Evolutionary conservation across 1,140 invertebrate genomes (phyloP), one percentile per base, ranked within the genome.

Genomic region (Lerema accius): DNA sequence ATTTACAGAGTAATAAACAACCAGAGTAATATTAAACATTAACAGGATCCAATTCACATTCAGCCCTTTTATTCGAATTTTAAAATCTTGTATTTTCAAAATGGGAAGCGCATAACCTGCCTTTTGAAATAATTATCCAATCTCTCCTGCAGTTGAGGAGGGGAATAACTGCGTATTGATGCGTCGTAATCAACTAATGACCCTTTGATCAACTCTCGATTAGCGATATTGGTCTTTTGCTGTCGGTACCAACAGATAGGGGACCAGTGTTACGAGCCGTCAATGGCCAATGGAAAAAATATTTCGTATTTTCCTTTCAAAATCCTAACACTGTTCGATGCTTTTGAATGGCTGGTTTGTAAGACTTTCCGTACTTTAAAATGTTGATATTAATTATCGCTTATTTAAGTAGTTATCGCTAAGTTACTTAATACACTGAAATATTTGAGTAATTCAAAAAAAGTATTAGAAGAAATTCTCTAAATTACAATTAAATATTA

Each of bases 131-230:
- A 37, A 14, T 17, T 39, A 51, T 39, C 37, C 17, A 51, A 51
- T n/a, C n/a, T 51, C 49, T 37, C 28, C 14, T 51, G 32, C 28
- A 39, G 32, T 37, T 23, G 17, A 10, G 11, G 49, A 51, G 32
- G 49, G 49, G 62, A 63, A 55, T 62, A 68, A 68, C 65, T 19
- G 53, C 42, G 43, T 46, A 69, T 63, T 65, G 59, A 63, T 61
- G 60, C 40, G 53, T 49, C 28, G 56, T 67, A 69, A 72, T 76
- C 69, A 76, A 66, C 73, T 76, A 76, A 76, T 76, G 66, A 70
- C 28, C 3, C 51, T 40, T 53, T 53, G 59, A 64, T 55, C 32
- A 62, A 32, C 59, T 65, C 58, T 69, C 53, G 50, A 69, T 69
- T 69, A 63, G 53, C 37, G 63, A 65, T 69, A 69, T 69, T 66